phyloP scores from a whole-genome alignment of 2,888 invertebrate genomes.

The Muschampia plurimacula region DNA sequence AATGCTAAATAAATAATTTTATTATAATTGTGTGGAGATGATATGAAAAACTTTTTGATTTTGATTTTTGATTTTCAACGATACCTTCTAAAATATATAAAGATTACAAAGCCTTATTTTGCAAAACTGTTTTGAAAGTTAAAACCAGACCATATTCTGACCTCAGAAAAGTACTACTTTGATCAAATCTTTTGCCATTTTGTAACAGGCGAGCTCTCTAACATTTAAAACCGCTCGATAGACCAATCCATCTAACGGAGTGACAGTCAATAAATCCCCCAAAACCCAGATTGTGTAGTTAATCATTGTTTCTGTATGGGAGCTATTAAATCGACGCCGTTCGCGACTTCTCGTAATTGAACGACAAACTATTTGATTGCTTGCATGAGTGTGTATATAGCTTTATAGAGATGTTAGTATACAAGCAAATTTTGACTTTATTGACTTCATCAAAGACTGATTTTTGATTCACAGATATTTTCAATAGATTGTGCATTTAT shows the following conservation, averaged over 20 bases:
- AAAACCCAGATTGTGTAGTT: conserved; percentile 35
- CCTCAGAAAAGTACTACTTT: neutral
- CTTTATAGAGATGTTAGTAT: neutral
- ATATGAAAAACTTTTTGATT: too few relatives aligned
- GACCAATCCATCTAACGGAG: conserved; percentile 26
- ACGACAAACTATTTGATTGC: conserved; percentile 41
- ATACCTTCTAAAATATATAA: too few relatives aligned
- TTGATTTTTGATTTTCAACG: too few relatives aligned
- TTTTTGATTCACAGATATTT: neutral
- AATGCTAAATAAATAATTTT: too few relatives aligned
- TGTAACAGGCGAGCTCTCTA: neutral
- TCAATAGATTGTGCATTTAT: neutral
- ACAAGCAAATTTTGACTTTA: conserved; percentile 12
- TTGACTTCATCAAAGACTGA: neutral
- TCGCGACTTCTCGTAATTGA: conserved; percentile 36
- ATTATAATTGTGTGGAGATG: too few relatives aligned
- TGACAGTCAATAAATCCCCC: conserved; percentile 35
- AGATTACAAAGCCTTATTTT: too few relatives aligned
- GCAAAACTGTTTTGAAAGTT: neutral
- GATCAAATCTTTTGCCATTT: neutral
- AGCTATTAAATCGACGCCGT: conserved; percentile 29
- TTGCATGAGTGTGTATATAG: conserved; percentile 20
- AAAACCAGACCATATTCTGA: neutral
- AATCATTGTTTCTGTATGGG: conserved; percentile 38
- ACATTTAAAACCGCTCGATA: conserved; percentile 17